Conservation (phyloP, 2,797 vertebrate genomes). For the Mycteria americana region DNA sequence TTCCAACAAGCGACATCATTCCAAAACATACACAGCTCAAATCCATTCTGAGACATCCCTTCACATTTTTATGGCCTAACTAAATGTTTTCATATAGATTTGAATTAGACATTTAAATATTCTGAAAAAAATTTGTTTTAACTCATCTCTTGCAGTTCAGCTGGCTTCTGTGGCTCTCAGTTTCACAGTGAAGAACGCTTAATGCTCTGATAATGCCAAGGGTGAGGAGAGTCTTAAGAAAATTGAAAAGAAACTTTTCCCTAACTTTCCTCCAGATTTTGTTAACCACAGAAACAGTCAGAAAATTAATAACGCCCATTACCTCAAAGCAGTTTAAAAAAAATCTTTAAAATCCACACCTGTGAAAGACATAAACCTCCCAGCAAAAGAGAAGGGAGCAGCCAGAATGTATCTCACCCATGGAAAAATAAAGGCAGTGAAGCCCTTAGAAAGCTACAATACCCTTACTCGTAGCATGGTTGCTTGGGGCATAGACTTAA, state of each 20-base stretch:
- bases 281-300: background rate
- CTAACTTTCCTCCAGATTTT: background rate
- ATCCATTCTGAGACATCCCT: background rate
- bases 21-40: background rate
- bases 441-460: background rate
- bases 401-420: background rate
- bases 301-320: background rate
- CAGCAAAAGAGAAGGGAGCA: background rate
- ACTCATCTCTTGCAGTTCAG: background rate
- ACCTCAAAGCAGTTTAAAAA: background rate
- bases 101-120: background rate
- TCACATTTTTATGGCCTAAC: background rate
- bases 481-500: background rate
- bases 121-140: background rate
- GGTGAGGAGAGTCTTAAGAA: background rate
- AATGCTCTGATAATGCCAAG: background rate
- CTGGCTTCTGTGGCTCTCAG: background rate
- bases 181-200: background rate
- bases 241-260: background rate
- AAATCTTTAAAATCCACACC: background rate
- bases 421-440: background rate
- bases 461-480: background rate
- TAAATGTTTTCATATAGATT: background rate
- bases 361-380: background rate
- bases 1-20: background rate